A percentile compares a stretch with the other conserved stretches of the same genome.
Evolutionary conservation across 2,888 invertebrate species (phyloP).

Genomic region (Leptopilina drosophilae): DNA sequence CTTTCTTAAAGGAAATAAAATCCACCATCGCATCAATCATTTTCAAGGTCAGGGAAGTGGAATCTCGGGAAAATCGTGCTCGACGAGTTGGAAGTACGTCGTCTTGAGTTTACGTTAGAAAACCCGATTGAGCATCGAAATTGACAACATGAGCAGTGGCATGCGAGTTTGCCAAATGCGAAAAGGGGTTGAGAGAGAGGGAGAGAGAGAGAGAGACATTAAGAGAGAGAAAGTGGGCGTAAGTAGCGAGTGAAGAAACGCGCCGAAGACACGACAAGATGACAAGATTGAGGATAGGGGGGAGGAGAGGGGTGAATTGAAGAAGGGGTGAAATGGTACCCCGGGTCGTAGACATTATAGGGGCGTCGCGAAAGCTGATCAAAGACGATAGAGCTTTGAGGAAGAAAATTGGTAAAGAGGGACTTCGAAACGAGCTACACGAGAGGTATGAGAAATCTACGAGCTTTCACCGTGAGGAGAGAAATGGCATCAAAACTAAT

Average conservation of each 20-base stretch:
- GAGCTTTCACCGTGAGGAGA: constrained; percentile 55
- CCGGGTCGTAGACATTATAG: constrained; percentile 66
- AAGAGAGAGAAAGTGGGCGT: constrained; percentile 46
- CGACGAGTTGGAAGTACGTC: constrained; percentile 15
- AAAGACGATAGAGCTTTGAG: constrained; percentile 75
- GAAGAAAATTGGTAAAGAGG: constrained; percentile 76
- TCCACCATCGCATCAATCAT: not conserved
- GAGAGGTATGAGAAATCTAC: constrained; percentile 46
- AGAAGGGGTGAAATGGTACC: constrained; percentile 47
- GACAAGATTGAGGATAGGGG: constrained; percentile 42
- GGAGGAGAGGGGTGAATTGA: constrained; percentile 36
- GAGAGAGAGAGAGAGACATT: constrained; percentile 48
- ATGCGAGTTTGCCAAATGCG: constrained; percentile 42
- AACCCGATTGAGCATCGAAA: constrained; percentile 38
- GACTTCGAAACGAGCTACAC: constrained; percentile 63
- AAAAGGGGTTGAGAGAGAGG: constrained; percentile 51
- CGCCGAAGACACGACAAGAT: constrained; percentile 43
- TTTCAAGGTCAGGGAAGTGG: constrained; percentile 17
- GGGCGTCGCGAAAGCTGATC: constrained; percentile 74
- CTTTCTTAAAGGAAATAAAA: constrained; percentile 3
- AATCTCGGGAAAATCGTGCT: constrained; percentile 16
- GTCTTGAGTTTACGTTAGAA: constrained; percentile 19
- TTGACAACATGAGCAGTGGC: constrained; percentile 35
- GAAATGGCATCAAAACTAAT: constrained; percentile 71
- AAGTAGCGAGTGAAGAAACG: constrained; percentile 53